Evolutionary conservation across 1,140 invertebrate genomes (phyloP).

Genomic region (Argopecten irradians): DNA sequence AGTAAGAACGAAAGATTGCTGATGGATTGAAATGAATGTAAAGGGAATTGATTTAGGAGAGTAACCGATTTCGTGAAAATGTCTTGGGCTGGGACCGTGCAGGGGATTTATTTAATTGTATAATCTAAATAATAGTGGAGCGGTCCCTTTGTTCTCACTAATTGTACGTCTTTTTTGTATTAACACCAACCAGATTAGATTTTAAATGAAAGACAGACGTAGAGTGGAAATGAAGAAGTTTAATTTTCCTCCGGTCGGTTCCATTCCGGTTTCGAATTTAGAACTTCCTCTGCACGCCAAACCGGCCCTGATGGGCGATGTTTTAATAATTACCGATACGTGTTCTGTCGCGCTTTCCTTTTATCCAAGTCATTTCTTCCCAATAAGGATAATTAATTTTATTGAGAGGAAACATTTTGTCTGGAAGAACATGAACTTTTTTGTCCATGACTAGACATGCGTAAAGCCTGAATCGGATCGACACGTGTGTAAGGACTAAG

Average conservation of each 20-base stretch:
- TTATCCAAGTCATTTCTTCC: not conserved
- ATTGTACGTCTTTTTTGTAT: not conserved
- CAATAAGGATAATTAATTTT: not conserved
- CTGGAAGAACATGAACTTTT: not conserved
- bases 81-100: not conserved
- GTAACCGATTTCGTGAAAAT: not conserved
- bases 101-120: not conserved
- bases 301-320: not conserved
- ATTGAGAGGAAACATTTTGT: not conserved
- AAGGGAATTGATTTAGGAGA: not conserved
- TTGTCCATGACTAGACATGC: conserved; percentile 14
- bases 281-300: not conserved
- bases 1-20: not conserved
- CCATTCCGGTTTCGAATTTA: not conserved
- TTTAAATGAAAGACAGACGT: conserved; percentile 3
- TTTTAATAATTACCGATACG: not conserved
- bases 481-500: not conserved
- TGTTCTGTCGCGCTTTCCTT: not conserved
- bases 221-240: not conserved
- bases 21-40: not conserved
- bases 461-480: not conserved
- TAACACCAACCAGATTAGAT: not conserved
- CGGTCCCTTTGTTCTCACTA: not conserved
- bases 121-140: not conserved
- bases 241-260: not conserved